Conservation (phyloP, 2,113 vertebrate genomes). For the Machaerirhynchus nigripectus region DNA sequence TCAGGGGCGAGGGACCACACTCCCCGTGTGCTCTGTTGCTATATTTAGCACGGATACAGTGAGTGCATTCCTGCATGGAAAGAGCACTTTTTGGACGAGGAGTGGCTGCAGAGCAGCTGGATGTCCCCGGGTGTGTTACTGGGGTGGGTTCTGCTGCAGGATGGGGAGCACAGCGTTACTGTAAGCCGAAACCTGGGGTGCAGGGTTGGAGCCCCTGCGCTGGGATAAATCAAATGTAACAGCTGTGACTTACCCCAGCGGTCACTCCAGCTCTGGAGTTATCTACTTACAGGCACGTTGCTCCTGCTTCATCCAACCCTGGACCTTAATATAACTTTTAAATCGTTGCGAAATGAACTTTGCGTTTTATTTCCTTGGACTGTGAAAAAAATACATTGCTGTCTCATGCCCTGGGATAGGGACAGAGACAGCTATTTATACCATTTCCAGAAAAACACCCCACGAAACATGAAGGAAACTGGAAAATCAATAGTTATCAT, state of each 20-base stretch:
- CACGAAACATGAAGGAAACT: not conserved
- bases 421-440: constrained; percentile 25
- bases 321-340: constrained; percentile 59
- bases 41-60: constrained; percentile 58
- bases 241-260: constrained; percentile 6
- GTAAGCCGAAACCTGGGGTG: not conserved
- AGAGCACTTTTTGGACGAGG: not conserved
- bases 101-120: not conserved
- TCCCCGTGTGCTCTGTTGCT: not conserved
- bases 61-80: constrained; percentile 44
- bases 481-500: constrained; percentile 51
- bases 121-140: not conserved
- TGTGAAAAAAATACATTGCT: not conserved
- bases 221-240: constrained; percentile 43
- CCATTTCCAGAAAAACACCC: constrained; percentile 24
- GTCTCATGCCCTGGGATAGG: not conserved
- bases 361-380: not conserved
- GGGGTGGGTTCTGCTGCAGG: not conserved
- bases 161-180: not conserved
- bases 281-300: constrained; percentile 44
- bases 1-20: not conserved
- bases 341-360: not conserved
- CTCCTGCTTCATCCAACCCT: not conserved
- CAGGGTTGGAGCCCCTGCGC: not conserved
- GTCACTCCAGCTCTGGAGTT: constrained; percentile 2